Evolutionary conservation across 2,113 vertebrate species (phyloP).

Genomic region (Clarias batrachus): DNA sequence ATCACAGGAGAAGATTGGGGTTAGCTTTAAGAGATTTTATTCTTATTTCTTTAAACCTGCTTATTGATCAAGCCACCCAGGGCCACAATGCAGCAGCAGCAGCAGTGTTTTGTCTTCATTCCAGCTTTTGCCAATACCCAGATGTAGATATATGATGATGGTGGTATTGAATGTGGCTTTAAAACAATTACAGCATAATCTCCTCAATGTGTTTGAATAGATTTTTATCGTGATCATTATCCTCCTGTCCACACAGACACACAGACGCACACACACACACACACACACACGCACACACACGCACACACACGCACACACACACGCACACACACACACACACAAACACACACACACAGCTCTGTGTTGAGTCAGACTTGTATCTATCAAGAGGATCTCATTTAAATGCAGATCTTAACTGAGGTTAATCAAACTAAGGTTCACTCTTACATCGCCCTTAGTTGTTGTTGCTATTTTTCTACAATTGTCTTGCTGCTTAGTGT

Average conservation of each 20-base stretch:
- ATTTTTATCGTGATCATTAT: constrained; percentile 1
- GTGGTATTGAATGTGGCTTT: constrained; percentile 32
- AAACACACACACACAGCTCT: neutral
- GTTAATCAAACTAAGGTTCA: neutral
- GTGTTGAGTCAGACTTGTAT: neutral
- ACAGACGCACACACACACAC: too few relatives aligned
- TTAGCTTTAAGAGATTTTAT: constrained; percentile 35
- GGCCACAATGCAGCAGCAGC: constrained; percentile 15
- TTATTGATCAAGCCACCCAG: constrained; percentile 35
- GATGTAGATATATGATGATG: constrained; percentile 42
- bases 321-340: neutral
- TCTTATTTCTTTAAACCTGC: constrained; percentile 36
- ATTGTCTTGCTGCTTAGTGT: neutral
- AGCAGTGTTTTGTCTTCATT: constrained; percentile 32
- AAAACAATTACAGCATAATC: constrained; percentile 39
- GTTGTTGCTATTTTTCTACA: neutral
- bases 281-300: neutral
- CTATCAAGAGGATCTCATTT: neutral
- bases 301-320: neutral
- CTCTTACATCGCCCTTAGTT: neutral
- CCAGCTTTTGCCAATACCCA: constrained; percentile 37
- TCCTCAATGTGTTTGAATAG: constrained; percentile 11
- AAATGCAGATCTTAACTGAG: constrained; percentile 4
- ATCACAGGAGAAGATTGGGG: constrained; percentile 21
- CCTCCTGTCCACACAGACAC: neutral